These are phyloP conservation scores for Jordanella pulchra DNA, from an alignment of 2,797 vertebrate genomes.

Conservation along the genomic window DNA sequence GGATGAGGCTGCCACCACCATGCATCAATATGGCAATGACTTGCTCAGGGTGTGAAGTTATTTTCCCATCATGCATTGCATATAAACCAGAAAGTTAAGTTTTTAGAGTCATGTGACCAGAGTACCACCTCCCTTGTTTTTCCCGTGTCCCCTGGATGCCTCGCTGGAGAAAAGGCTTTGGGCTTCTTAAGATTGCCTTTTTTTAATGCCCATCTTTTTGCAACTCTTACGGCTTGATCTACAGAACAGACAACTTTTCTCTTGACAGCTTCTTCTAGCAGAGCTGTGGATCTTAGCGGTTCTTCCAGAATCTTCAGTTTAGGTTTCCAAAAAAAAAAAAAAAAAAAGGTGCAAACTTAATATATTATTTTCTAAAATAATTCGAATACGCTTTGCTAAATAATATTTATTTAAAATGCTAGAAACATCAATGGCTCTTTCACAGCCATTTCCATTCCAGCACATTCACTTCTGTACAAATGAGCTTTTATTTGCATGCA, in stretches of 20 bases:
- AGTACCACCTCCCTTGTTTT: not conserved
- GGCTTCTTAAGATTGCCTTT: not conserved
- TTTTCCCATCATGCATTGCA: not conserved
- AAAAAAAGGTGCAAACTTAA: not conserved
- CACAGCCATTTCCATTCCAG: not conserved
- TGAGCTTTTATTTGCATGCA: conserved; percentile 42
- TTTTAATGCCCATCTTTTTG: not conserved
- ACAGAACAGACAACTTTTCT: not conserved
- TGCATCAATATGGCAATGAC: not conserved
- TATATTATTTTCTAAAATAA: not conserved
- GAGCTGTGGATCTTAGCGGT: not conserved
- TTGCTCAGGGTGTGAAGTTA: not conserved
- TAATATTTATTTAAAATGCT: not conserved
- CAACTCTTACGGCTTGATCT: not conserved
- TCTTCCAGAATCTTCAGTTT: not conserved
- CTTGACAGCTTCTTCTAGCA: not conserved
- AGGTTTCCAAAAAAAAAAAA: not conserved
- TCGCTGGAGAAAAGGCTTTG: not conserved
- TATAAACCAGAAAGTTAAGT: not conserved
- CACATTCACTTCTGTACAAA: conserved; percentile 8
- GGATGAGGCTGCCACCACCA: not conserved
- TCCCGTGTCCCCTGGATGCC: not conserved
- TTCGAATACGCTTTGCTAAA: not conserved
- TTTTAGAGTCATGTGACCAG: not conserved
- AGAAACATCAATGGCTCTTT: conserved; percentile 1